These are phyloP conservation scores for Fissipunctia ypsillon DNA, from an alignment of 2,888 invertebrate genomes.

Conservation along the genomic window DNA sequence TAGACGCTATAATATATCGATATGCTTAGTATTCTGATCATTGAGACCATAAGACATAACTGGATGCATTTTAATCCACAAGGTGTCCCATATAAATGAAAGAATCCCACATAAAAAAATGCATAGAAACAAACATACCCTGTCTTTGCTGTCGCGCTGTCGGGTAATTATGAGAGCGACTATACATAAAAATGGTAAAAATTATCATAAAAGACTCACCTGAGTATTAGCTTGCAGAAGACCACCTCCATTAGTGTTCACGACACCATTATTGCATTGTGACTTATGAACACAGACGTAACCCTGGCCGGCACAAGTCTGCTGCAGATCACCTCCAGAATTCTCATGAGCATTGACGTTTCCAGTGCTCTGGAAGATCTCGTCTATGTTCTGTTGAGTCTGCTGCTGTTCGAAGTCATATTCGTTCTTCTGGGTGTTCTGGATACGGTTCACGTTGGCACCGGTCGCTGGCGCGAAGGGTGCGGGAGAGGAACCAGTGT, in stretches of 20 bases:
- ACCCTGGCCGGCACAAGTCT: slow-evolving; percentile 91
- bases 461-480: slow-evolving; percentile 81
- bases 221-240: slow-evolving; percentile 87
- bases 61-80: too few relatives aligned
- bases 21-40: too few relatives aligned
- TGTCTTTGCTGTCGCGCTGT: neutral
- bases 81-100: too few relatives aligned
- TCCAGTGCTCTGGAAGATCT: slow-evolving; percentile 80
- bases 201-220: slow-evolving; percentile 84
- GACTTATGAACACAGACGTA: slow-evolving; percentile 91
- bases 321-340: slow-evolving; percentile 82
- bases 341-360: slow-evolving; percentile 78
- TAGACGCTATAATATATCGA: too few relatives aligned
- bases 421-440: slow-evolving; percentile 79
- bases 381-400: slow-evolving; percentile 81
- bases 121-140: neutral
- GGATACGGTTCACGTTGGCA: slow-evolving; percentile 81
- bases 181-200: neutral
- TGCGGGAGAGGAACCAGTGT: slow-evolving; percentile 82
- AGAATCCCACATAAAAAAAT: too few relatives aligned
- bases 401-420: slow-evolving; percentile 82
- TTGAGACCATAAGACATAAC: too few relatives aligned
- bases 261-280: slow-evolving; percentile 91
- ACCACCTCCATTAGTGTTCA: slow-evolving; percentile 87
- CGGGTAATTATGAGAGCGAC: rapidly evolving